phyloP scores from a whole-genome alignment of 1,140 invertebrate species.

The Zaprionus ghesquierei region DNA sequence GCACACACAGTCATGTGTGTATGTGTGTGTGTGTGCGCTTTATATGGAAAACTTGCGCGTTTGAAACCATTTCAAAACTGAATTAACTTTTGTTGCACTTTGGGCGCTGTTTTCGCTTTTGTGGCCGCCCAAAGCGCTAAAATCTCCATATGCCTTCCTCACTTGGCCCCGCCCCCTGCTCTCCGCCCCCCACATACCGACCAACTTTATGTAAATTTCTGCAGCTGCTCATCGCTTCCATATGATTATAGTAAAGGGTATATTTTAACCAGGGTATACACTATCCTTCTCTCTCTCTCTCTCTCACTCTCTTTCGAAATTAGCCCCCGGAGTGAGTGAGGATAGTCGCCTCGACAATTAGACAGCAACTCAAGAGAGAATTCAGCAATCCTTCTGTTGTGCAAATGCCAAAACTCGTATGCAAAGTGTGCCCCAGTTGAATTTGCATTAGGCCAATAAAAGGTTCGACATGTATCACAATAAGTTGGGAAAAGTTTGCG shows the following conservation, averaged over 20 bases:
- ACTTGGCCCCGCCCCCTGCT: not conserved
- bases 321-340: not conserved
- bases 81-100: constrained; percentile 78
- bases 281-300: not conserved
- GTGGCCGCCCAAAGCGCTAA: constrained; percentile 27
- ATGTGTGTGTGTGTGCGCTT: constrained; percentile 8
- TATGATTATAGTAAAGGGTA: not conserved
- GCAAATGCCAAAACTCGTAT: not conserved
- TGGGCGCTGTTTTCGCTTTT: constrained; percentile 33
- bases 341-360: constrained; percentile 17
- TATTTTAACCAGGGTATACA: not conserved
- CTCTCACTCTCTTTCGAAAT: not conserved
- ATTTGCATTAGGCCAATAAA: not conserved
- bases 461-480: not conserved
- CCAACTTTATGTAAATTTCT: constrained; percentile 58
- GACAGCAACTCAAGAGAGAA: constrained; percentile 11
- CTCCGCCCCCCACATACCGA: not conserved
- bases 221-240: not conserved
- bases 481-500: not conserved
- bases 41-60: constrained; percentile 48
- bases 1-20: not conserved
- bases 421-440: not conserved
- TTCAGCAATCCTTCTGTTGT: not conserved
- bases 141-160: constrained; percentile 46
- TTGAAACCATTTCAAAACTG: constrained; percentile 69